Evolutionary conservation across 2,113 vertebrate species (phyloP).

Genomic region (Catharus minimus): DNA sequence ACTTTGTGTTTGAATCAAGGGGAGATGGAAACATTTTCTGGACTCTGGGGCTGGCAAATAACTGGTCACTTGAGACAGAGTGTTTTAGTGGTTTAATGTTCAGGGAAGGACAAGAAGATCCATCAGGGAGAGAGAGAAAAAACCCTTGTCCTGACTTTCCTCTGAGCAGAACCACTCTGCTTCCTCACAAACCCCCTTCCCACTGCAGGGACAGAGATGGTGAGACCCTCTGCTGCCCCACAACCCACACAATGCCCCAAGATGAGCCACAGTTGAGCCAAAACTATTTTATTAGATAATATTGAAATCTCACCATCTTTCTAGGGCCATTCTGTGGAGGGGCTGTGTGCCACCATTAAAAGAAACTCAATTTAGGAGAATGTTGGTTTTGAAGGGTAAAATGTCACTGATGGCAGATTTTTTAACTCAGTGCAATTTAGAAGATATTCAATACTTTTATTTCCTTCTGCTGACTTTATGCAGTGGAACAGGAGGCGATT

Average conservation of each 20-base stretch:
- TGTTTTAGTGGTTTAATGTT: neutral
- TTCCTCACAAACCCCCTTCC: neutral
- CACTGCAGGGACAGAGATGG: neutral
- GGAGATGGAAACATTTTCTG: neutral
- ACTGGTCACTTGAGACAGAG: neutral
- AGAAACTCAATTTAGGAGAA: neutral
- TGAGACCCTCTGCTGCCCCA: neutral
- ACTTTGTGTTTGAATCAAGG: accelerated
- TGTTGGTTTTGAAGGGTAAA: conserved; percentile 2
- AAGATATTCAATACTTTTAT: conserved; percentile 31
- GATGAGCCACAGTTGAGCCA: neutral
- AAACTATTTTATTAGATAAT: neutral
- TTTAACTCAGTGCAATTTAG: conserved; percentile 12
- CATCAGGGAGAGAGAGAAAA: neutral
- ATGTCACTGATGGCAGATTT: conserved; percentile 5
- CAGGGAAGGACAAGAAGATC: neutral
- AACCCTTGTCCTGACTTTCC: neutral
- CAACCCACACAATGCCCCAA: neutral
- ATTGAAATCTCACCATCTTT: neutral
- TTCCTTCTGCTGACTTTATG: conserved; percentile 40
- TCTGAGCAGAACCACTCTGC: neutral
- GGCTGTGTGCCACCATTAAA: neutral
- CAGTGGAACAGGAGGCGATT: neutral
- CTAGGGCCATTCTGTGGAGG: neutral
- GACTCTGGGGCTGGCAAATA: neutral